Evolutionary conservation across 2,888 invertebrate species (phyloP), one percentile per base, ranked within the genome.

Genomic region (Anarsia innoxiella): DNA sequence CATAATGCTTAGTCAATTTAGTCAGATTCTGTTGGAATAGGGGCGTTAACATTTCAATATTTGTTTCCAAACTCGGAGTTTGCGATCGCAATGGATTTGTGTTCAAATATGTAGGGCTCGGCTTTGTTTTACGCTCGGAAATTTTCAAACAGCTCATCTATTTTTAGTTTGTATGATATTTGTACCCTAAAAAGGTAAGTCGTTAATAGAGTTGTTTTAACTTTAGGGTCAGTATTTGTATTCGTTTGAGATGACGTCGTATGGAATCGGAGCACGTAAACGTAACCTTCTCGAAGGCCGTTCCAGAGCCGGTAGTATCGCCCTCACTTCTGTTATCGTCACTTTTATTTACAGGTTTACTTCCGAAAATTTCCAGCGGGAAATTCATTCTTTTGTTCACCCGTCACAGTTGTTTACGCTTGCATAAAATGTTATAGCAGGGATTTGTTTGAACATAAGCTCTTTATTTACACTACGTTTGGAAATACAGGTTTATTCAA

Each of bases 211-310:
- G 19, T 19, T 19, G 3, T 6, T 19, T 19, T 5, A 19, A 19
- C 3, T 6, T 19, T 19, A 19, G 19, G 19, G 19, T 19, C 19
- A 19, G 19, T 19, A 13, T 4, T 28, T 1, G 13, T 6, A 6
- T 28, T 28, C 28, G 13, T 13, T 28, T 12, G 13, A 13, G 28
- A 13, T 6, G 13, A 12, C 13, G n/a, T 28, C 28, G 6, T 28
- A 28, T 3, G 10, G 30, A 30, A 10, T n/a, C 16, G 6, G 30
- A 8, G 16, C 30, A 30, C 30, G 30, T 30, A 4, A 6, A 10
- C 1, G 12, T n/a, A 9, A 25, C 5, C 25, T 16, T 28, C 5
- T 27, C 12, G 14, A 30, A 64, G 63, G 66, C 64, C 63, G 53
- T 47, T 30, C 30, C 2, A 3, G 9, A 27, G 47, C 46, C 48